phyloP scores from a whole-genome alignment of 2,888 invertebrate genomes.

The Tachina grossa region DNA sequence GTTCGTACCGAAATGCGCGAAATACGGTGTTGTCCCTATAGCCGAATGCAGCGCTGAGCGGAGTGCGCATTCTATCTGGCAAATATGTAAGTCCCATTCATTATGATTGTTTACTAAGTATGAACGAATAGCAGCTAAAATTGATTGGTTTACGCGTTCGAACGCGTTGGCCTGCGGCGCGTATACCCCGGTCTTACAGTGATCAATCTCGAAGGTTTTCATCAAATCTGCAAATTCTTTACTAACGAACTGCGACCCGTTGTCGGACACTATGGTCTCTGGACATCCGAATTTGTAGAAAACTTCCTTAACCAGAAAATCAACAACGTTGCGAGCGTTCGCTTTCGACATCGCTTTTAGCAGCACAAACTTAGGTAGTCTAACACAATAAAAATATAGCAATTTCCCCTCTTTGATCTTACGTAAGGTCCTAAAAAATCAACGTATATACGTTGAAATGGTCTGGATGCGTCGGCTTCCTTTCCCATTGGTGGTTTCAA shows the following conservation, averaged over 20 bases:
- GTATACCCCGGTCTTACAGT: neutral
- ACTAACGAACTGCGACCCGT: slow-evolving; percentile 2
- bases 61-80: too few relatives aligned
- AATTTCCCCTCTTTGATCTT: neutral
- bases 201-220: neutral
- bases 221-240: neutral
- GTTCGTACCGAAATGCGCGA: neutral
- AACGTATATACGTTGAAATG: neutral
- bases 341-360: too few relatives aligned
- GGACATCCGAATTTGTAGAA: too few relatives aligned
- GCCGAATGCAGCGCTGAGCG: neutral
- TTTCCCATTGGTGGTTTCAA: neutral
- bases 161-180: neutral
- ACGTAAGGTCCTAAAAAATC: neutral
- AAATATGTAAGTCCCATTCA: too few relatives aligned
- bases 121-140: too few relatives aligned
- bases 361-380: neutral
- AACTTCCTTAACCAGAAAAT: too few relatives aligned
- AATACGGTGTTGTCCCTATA: neutral
- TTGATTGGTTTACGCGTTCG: neutral
- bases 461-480: neutral
- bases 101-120: too few relatives aligned
- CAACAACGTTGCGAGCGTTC: too few relatives aligned
- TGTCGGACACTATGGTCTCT: too few relatives aligned
- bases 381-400: neutral